These are phyloP conservation scores for Ceyx margarethae DNA, from an alignment of 2,113 vertebrate species.

Conservation along the genomic window DNA sequence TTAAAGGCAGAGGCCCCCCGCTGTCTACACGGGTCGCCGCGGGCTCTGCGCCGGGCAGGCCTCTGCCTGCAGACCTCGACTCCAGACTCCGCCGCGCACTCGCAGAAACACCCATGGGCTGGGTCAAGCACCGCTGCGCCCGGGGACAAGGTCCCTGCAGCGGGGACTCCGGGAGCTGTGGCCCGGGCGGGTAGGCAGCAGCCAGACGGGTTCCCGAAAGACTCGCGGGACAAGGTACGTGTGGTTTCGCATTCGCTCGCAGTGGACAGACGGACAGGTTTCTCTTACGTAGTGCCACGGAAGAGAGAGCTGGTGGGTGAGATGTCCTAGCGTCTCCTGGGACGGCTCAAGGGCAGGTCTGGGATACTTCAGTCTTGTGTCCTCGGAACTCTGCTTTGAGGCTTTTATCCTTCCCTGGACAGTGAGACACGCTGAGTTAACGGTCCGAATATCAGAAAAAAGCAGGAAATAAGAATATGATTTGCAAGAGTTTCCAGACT, in stretches of 20 bases:
- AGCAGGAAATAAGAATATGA: not conserved
- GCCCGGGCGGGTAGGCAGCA: not conserved
- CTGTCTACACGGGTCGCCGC: accelerated
- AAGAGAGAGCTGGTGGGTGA: not conserved
- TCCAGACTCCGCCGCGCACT: not conserved
- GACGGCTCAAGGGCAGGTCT: not conserved
- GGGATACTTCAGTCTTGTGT: accelerated
- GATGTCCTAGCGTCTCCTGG: not conserved
- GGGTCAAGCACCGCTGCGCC: accelerated
- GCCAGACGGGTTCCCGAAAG: not conserved
- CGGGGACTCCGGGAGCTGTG: accelerated
- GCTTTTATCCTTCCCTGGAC: not conserved
- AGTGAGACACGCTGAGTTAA: not conserved
- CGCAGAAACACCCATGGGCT: not conserved
- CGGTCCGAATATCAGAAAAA: not conserved
- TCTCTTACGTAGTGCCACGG: not conserved
- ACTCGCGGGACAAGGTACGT: not conserved
- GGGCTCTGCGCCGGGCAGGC: not conserved
- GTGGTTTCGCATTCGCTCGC: accelerated
- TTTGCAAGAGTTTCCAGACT: not conserved
- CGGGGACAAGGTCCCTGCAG: not conserved
- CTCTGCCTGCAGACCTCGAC: not conserved
- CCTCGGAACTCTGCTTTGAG: not conserved
- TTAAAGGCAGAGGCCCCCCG: accelerated
- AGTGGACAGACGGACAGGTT: accelerated